Base-by-base conservation (phyloP, 2,888 invertebrate species). In the Pollenia griseotomentosa region DNA sequence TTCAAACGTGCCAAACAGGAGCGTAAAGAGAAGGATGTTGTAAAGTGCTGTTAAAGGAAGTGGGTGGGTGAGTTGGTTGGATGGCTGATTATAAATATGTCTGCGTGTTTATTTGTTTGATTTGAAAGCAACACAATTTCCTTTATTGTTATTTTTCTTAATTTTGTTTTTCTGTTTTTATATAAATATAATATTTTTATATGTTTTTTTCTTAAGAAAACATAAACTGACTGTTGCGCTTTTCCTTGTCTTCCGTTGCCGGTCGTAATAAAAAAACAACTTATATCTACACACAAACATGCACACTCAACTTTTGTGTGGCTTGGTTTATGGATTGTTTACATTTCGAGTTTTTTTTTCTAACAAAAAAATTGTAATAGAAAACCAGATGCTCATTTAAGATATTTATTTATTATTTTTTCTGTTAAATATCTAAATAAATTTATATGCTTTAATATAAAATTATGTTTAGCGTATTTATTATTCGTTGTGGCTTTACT, bases 111-210 rank as follows among this genome's bases (percentile, higher is more conserved):
- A 55, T 85, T 88, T 85, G 74, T 85, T 70, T 75, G 83, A 83
- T 77, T 83, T 88, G 65, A 70, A 83, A 81, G 85, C 80, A 85
- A 83, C 83, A 83, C 85, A 83, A 85, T 85, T 83, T 85, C 80
- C 83, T 88, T 77, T 80, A 68, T 85, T 88, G 71, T 71, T 83
- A 23, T 73, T 53, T 68, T 55, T 66, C 68, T 73, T 83, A 80
- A 73, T 83, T 78, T 82, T 23, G 23, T 78, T 79, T 33, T 61
- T 44, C 66, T 66, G 40, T 79, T 78, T 42, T 73, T 16, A 53
- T 42, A 40, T 14, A 33, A 33, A 40, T 11, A 46, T 14, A 68
- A 53, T 46, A n/a, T 59, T 74, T 74, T 51, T 71, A 14, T 63
- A 63, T 16, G 19, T 59, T 61, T 55, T n/a, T 63, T 57, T 9